phyloP scores from a whole-genome alignment of 2,113 vertebrate species.

The Perccottus glenii region DNA sequence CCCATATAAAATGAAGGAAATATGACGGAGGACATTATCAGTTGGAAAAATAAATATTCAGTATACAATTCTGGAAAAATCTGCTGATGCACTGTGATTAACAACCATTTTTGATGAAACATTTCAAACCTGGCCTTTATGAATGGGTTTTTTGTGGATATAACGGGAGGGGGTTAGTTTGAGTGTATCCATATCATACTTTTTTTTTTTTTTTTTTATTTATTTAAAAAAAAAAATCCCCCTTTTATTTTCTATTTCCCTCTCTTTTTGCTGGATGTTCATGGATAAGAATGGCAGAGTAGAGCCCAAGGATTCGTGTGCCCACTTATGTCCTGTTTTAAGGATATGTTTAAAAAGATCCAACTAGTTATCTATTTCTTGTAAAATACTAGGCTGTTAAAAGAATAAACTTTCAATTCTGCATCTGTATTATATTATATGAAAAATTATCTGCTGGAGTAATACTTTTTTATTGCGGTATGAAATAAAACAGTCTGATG shows the following conservation, averaged over 20 bases:
- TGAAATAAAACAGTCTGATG: constrained; percentile 75
- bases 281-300: constrained; percentile 63
- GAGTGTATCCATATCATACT: constrained; percentile 60
- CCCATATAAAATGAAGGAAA: not conserved
- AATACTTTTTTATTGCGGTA: constrained; percentile 81
- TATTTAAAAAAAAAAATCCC: constrained; percentile 69
- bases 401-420: constrained; percentile 85
- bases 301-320: constrained; percentile 76
- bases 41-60: not conserved
- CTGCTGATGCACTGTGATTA: constrained; percentile 6
- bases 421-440: constrained; percentile 88
- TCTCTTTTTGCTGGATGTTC: constrained; percentile 71
- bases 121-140: constrained; percentile 36
- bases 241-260: constrained; percentile 21
- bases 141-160: constrained; percentile 27
- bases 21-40: not conserved
- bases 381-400: constrained; percentile 87
- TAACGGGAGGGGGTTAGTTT: constrained; percentile 41
- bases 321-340: constrained; percentile 85
- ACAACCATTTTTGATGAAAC: too few relatives aligned
- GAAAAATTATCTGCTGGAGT: constrained; percentile 77
- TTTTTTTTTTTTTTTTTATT: constrained; percentile 81
- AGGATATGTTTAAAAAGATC: constrained; percentile 81
- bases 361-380: constrained; percentile 85
- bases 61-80: constrained; percentile 8